Base-by-base conservation (phyloP, 2,888 invertebrate genomes). In the Andrena minutula region DNA sequence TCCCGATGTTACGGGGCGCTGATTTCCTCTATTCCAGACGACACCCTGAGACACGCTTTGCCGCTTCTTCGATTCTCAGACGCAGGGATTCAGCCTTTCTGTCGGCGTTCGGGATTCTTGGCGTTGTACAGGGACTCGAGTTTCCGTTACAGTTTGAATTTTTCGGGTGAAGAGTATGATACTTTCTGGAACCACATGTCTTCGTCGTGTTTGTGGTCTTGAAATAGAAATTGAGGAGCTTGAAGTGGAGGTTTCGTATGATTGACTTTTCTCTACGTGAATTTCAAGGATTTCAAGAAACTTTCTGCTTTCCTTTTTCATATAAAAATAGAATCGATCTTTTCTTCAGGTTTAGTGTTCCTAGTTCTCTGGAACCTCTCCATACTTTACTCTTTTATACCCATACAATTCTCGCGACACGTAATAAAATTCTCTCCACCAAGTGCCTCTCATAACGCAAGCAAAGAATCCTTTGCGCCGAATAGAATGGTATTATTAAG, bases 1-100 rank as follows among this genome's bases (percentile, higher is more conserved):
- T 83, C 84, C 79, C 58, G 79, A 63, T 74, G 69, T 69, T 68
- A 64, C 69, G 26, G 60, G 10, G 35, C 69, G 61, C 63, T 63
- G 61, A 75, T 61, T 75, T 60, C 53, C 30, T 32, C 56, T 51
- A 28, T 30, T 23, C 30, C 1, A 1, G 68, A 58, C 53, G 60
- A 12, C 53, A 32, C 63, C 58, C 70, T 16, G 53, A 41, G 58
- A 35, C 41, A 23, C 56, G 65, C 35, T 74, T 28, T 26, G 66
- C 47, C 53, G 41, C 35, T 72, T 65, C 26, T 47, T 47, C 60
- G 30, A 64, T 35, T 3, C 47, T 2, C 2, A 7, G 30, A 26
- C 4, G 6, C 35, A 10, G 61, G 32, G 35, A 10, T 20, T 20
- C 1, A 10, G 35, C 20, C 20, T 28, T 10, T 35, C 26, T 16